Base-by-base conservation (phyloP, 2,888 invertebrate species). In the Drosophila stalkeri region DNA sequence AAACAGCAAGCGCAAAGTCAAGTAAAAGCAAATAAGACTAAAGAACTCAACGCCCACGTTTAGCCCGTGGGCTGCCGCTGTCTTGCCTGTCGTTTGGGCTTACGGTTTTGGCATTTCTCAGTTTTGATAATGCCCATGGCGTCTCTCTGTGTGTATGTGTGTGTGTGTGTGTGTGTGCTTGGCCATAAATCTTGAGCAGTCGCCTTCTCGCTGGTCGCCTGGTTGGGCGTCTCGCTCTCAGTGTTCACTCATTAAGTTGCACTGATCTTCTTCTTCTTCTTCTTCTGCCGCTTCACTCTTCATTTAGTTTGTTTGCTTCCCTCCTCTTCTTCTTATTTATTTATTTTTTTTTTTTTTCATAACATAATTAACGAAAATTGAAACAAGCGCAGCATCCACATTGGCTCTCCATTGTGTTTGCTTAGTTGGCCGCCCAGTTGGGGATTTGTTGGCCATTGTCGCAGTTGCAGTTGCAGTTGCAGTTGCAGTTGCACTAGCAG, bases 291-390 rank as follows among this genome's bases (percentile, higher is more conserved):
- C 23, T 54, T 55, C 7, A 6, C 18, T 49, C 35, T 43, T 20
- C n/a, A 37, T 31, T 41, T 35, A 39, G 20, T 31, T 39, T 37
- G 33, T 62, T 64, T 56, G 51, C 57, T 16, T 4, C 35, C 16
- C 9, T 18, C 27, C 31, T 55, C 60, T 37, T 62, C 65, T 35
- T 67, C 31, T 27, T 52, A 55, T 33, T 56, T 54, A 71, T 80
- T 57, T 63, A 74, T 82, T 2, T 57, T 63, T 76, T 82, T 2
- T 6, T 57, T 63, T 76, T 82, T 80, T 83, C 77, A 88, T 86
- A 88, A 83, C 80, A 85, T 85, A 85, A 85, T 85, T 85, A 85
- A 86, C 83, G 80, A 85, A 86, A 85, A 85, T 82, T 84, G 78
- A 80, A 84, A 80, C 85, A 85, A 82, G 80, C 79, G 47, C 63